phyloP scores from a whole-genome alignment of 1,140 invertebrate species.

The Drosophila busckii region DNA sequence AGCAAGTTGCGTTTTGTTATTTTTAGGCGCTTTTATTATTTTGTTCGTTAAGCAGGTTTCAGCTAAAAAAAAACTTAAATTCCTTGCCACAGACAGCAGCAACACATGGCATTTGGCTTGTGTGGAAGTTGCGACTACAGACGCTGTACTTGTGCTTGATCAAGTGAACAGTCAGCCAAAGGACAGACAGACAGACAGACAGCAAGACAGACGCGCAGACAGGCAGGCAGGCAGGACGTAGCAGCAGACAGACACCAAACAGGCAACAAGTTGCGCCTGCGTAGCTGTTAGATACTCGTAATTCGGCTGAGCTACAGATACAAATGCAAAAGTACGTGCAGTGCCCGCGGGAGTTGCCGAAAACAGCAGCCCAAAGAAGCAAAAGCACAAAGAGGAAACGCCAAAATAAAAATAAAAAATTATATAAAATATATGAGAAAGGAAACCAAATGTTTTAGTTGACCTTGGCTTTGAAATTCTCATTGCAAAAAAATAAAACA shows the following conservation, averaged over 20 bases:
- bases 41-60: slow-evolving; percentile 14
- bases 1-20: slow-evolving; percentile 32
- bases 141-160: slow-evolving; percentile 52
- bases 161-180: slow-evolving; percentile 55
- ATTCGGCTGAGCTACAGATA: slow-evolving; percentile 17
- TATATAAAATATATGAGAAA: slow-evolving; percentile 13
- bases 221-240: slow-evolving; percentile 33
- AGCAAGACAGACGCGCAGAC: slow-evolving; percentile 13
- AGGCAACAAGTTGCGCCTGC: slow-evolving; percentile 48
- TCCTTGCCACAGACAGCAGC: slow-evolving; percentile 33
- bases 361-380: slow-evolving; percentile 18
- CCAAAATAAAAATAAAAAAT: slow-evolving; percentile 13
- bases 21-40: slow-evolving; percentile 3
- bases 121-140: slow-evolving; percentile 8
- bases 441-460: slow-evolving; percentile 53
- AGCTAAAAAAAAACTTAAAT: slow-evolving; percentile 39
- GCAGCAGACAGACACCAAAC: slow-evolving; percentile 20
- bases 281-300: slow-evolving; percentile 55
- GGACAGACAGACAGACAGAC: slow-evolving; percentile 23
- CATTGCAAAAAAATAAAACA: slow-evolving; percentile 53
- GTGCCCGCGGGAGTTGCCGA: slow-evolving; percentile 22
- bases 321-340: slow-evolving; percentile 48
- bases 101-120: slow-evolving; percentile 52
- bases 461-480: slow-evolving; percentile 74
- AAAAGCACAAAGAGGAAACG: slow-evolving; percentile 23